Evolutionary conservation across 1,140 invertebrate genomes (phyloP).

Genomic region (Forficula auricularia): DNA sequence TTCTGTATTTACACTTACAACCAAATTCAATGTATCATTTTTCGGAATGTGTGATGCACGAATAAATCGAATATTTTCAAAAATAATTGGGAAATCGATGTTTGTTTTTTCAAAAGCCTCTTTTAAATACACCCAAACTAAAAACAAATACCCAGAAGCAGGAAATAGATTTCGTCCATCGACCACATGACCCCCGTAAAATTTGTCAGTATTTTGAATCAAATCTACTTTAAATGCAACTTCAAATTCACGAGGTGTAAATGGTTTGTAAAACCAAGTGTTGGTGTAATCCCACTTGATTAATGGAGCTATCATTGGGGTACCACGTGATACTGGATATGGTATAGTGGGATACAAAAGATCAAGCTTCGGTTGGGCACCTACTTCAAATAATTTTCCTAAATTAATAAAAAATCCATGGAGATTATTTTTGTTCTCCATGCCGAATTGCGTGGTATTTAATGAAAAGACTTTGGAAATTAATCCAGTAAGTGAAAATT

Average conservation of each 20-base stretch:
- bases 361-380: slow-evolving; percentile 31
- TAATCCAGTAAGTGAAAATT: too few relatives aligned
- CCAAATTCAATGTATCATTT: slow-evolving; percentile 15
- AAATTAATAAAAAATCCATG: too few relatives aligned
- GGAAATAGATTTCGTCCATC: slow-evolving; percentile 36
- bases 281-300: slow-evolving; percentile 83
- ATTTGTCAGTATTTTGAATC: slow-evolving; percentile 9
- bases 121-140: not conserved
- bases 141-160: slow-evolving; percentile 37
- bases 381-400: slow-evolving; percentile 30
- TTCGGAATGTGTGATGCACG: slow-evolving; percentile 37
- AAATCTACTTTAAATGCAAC: not conserved
- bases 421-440: not conserved
- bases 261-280: slow-evolving; percentile 20
- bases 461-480: not conserved
- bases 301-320: slow-evolving; percentile 55
- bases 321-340: slow-evolving; percentile 63
- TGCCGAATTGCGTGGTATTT: too few relatives aligned
- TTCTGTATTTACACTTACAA: slow-evolving; percentile 24
- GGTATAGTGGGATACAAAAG: slow-evolving; percentile 33
- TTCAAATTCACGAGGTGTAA: not conserved
- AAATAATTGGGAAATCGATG: slow-evolving; percentile 29
- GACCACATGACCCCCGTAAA: slow-evolving; percentile 5
- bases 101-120: slow-evolving; percentile 17
- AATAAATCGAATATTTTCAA: slow-evolving; percentile 39